Percentiles rank a stretch among this genome's conserved stretches.
Evolutionary conservation across 2,113 vertebrate species (phyloP).

Genomic region (Paradoxurus hermaphroditus): DNA sequence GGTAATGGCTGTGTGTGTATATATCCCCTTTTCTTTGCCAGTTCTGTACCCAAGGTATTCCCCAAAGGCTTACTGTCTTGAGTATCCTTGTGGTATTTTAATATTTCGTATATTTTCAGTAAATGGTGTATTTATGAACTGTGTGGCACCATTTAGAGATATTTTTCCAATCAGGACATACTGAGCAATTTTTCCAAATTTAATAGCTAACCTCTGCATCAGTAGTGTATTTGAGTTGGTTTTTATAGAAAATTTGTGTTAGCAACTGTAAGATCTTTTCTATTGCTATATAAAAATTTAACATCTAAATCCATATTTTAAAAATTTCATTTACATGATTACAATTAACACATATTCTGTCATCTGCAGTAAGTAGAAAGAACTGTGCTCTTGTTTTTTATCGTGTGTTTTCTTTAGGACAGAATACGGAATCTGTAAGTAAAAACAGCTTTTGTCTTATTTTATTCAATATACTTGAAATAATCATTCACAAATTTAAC

Average conservation of each 20-base stretch:
- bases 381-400: background rate
- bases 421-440: conserved; percentile 38
- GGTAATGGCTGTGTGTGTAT: background rate
- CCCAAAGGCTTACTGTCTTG: background rate
- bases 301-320: background rate
- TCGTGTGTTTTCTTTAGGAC: background rate
- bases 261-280: background rate
- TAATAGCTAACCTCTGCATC: background rate
- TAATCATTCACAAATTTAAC: conserved; percentile 55
- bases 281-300: background rate
- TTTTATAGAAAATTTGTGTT: background rate
- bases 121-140: background rate
- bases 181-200: background rate
- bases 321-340: conserved; percentile 7
- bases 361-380: background rate
- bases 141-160: background rate
- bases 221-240: background rate
- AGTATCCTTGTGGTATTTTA: background rate
- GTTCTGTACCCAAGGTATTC: background rate
- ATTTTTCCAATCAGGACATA: background rate
- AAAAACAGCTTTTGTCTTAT: conserved; percentile 42
- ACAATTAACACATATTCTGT: background rate
- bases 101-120: background rate
- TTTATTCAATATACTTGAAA: conserved; percentile 56
- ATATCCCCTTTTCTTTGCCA: background rate